phyloP scores from a whole-genome alignment of 2,888 invertebrate species.

The Eristalis tenax region DNA sequence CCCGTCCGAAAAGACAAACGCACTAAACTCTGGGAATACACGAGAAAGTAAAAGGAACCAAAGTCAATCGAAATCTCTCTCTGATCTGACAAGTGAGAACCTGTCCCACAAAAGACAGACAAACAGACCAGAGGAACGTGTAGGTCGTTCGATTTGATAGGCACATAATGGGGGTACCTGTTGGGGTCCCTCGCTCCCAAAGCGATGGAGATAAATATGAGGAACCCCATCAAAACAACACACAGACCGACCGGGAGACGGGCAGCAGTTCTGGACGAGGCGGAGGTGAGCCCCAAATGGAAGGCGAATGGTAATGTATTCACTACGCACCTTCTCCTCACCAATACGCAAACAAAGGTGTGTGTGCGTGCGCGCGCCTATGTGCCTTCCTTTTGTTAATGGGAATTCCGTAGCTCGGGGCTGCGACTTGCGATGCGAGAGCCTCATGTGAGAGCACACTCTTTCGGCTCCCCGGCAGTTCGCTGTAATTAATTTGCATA shows the following conservation, averaged over 20 bases:
- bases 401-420: constrained; percentile 28
- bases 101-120: neutral
- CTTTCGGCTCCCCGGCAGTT: constrained; percentile 11
- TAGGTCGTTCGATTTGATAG: constrained; percentile 34
- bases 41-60: constrained; percentile 19
- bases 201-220: neutral
- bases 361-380: neutral
- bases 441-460: neutral
- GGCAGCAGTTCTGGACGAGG: neutral
- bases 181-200: constrained; percentile 6
- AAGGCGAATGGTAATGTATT: constrained; percentile 4
- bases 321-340: neutral
- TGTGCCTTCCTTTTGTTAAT: constrained; percentile 11
- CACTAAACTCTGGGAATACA: neutral
- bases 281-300: neutral
- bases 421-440: too few relatives aligned
- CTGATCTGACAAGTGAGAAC: neutral
- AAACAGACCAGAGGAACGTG: neutral
- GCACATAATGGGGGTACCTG: neutral
- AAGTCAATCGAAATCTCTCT: constrained; percentile 11
- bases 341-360: neutral
- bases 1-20: neutral
- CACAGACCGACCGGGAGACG: neutral
- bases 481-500: constrained; percentile 51
- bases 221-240: constrained; percentile 30